Percentiles rank a stretch among this genome's conserved stretches.
Evolutionary conservation across 2,888 invertebrate species (phyloP).

Genomic region (Plemyria rubiginata): DNA sequence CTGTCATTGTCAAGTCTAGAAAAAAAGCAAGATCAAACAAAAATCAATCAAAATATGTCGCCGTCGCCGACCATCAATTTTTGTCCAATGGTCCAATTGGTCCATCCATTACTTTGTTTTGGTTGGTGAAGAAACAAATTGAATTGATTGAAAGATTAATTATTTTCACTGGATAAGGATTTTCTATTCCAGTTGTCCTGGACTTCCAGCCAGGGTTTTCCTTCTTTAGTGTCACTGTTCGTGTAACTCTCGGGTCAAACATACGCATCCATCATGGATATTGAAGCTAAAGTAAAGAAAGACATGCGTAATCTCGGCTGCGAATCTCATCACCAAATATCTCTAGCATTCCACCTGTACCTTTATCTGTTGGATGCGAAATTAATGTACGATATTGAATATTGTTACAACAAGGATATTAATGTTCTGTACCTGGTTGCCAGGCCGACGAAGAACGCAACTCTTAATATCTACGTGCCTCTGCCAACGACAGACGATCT

Average conservation of each 20-base stretch:
- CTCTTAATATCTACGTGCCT: conserved; percentile 77
- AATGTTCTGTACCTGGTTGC: conserved; percentile 76
- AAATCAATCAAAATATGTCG: no score
- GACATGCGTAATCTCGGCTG: conserved; percentile 79
- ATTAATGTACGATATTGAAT: conserved; percentile 79
- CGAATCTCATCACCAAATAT: conserved; percentile 65
- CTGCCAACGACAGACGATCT: conserved; percentile 44
- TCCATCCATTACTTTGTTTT: no score
- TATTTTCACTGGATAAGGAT: no score
- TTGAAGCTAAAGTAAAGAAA: conserved; percentile 73
- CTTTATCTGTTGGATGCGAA: conserved; percentile 76
- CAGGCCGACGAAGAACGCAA: conserved; percentile 65
- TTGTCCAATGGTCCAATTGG: no score
- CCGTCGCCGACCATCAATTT: no score
- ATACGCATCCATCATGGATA: conserved; percentile 57
- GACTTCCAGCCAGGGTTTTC: neutral
- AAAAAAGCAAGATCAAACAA: no score
- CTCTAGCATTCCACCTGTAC: conserved; percentile 73
- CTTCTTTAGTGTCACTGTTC: neutral
- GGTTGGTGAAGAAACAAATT: no score
- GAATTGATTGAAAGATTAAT: no score
- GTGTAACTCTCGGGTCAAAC: neutral
- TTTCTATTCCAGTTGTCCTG: no score
- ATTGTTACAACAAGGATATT: conserved; percentile 75
- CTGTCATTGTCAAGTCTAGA: neutral